A percentile compares a stretch with the other conserved stretches of the same genome.
Evolutionary conservation across 2,888 invertebrate species (phyloP).

Genomic region (Diaprepes abbreviatus): DNA sequence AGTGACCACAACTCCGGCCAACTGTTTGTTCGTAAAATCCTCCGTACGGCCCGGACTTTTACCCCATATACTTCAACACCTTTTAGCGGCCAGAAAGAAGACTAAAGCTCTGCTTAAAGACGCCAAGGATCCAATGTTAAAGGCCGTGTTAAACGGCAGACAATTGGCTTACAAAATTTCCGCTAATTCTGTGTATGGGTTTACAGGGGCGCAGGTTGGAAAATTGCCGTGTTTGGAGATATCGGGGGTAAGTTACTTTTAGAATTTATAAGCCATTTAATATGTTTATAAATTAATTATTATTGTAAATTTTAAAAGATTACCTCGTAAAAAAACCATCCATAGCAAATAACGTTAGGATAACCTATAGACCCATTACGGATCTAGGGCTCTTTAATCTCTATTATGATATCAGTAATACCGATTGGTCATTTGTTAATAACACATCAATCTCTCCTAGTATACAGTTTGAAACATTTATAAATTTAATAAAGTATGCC

Average conservation of each 20-base stretch:
- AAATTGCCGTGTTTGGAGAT: slow-evolving; percentile 96
- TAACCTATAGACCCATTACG: too few species aligned
- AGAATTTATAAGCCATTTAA: too few species aligned
- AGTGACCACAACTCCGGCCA: slow-evolving; percentile 90
- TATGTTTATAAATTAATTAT: too few species aligned
- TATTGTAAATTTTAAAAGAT: too few species aligned
- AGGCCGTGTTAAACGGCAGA: slow-evolving; percentile 95
- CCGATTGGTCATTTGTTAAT: too few species aligned
- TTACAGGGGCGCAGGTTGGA: slow-evolving; percentile 98
- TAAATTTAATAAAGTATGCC: too few species aligned
- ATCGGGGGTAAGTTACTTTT: slow-evolving; percentile 77
- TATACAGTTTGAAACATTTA: too few species aligned
- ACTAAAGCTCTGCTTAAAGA: slow-evolving; percentile 96
- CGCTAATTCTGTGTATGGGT: slow-evolving; percentile 99
- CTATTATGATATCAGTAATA: too few species aligned
- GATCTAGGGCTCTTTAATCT: too few species aligned
- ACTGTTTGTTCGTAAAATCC: slow-evolving; percentile 91
- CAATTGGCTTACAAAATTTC: slow-evolving; percentile 98
- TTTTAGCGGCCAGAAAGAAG: slow-evolving; percentile 91
- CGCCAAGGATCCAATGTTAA: slow-evolving; percentile 94
- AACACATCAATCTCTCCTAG: too few species aligned
- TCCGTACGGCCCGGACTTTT: slow-evolving; percentile 90
- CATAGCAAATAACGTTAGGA: too few species aligned
- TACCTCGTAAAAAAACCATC: too few species aligned
- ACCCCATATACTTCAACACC: slow-evolving; percentile 94